Percentiles rank a stretch among this genome's conserved stretches.
Conservation (phyloP, 2,888 invertebrate species). For the Drosophila pegasa region DNA sequence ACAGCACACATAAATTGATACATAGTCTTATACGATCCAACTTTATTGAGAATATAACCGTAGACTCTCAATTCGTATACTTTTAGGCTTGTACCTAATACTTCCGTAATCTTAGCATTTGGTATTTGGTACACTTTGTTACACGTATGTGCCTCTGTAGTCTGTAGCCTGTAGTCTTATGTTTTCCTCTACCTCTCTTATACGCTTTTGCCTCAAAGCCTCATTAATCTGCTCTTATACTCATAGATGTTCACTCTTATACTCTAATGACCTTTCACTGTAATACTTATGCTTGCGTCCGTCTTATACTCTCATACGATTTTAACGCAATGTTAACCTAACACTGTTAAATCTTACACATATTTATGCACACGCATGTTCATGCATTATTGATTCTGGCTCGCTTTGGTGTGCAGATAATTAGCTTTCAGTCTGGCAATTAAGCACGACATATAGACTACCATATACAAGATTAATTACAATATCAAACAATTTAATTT, state of each 20-base stretch:
- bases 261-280: neutral
- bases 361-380: neutral
- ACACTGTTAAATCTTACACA: too few relatives aligned
- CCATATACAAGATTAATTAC: neutral
- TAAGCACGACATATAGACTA: neutral
- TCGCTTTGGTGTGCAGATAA: too few relatives aligned
- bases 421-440: neutral
- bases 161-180: too few relatives aligned
- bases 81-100: too few relatives aligned
- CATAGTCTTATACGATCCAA: neutral
- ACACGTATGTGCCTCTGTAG: too few relatives aligned
- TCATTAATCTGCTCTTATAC: too few relatives aligned
- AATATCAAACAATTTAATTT: constrained; percentile 1
- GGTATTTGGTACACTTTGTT: too few relatives aligned
- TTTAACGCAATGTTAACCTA: neutral
- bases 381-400: neutral
- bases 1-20: neutral
- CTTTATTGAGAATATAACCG: neutral
- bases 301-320: neutral
- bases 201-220: too few relatives aligned
- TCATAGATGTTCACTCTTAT: too few relatives aligned
- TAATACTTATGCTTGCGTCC: neutral
- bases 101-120: too few relatives aligned
- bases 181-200: too few relatives aligned
- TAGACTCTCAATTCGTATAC: too few relatives aligned